These are phyloP conservation scores for Cenopis cana DNA, from an alignment of 2,888 invertebrate species.

Conservation along the genomic window DNA sequence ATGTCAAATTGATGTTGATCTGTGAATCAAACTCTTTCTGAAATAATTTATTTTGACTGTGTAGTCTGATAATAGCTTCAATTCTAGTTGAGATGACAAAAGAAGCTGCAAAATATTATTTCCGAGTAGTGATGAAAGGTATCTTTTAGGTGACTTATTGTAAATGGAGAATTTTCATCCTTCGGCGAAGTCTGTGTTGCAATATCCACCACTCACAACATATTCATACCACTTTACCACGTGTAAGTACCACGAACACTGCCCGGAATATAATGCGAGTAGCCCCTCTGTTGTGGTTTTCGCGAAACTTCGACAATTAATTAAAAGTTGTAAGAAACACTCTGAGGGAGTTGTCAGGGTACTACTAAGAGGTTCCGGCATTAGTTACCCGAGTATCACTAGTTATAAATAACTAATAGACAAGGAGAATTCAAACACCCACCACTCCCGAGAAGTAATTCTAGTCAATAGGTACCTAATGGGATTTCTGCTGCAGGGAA, in stretches of 20 bases:
- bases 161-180: too few relatives aligned
- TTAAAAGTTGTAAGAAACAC: constrained; percentile 73
- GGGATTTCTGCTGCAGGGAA: constrained; percentile 48
- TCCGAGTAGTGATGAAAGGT: too few relatives aligned
- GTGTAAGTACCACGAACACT: constrained; percentile 11
- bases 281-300: constrained; percentile 48
- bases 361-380: constrained; percentile 9
- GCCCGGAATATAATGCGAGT: constrained; percentile 60
- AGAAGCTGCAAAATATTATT: too few relatives aligned
- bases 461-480: constrained; percentile 47
- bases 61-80: too few relatives aligned
- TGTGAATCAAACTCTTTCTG: too few relatives aligned
- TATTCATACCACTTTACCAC: constrained; percentile 11
- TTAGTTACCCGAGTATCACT: constrained; percentile 27
- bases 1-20: too few relatives aligned
- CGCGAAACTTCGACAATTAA: constrained; percentile 69
- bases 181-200: too few relatives aligned
- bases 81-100: too few relatives aligned
- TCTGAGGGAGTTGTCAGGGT: constrained; percentile 44
- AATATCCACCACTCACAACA: too few relatives aligned
- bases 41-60: too few relatives aligned
- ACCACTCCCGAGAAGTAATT: constrained; percentile 50
- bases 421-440: constrained; percentile 48
- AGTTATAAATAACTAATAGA: constrained; percentile 42
- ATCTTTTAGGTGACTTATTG: too few relatives aligned